These are phyloP conservation scores for Netelia virgata DNA, from an alignment of 2,888 invertebrate species.

Conservation along the genomic window DNA sequence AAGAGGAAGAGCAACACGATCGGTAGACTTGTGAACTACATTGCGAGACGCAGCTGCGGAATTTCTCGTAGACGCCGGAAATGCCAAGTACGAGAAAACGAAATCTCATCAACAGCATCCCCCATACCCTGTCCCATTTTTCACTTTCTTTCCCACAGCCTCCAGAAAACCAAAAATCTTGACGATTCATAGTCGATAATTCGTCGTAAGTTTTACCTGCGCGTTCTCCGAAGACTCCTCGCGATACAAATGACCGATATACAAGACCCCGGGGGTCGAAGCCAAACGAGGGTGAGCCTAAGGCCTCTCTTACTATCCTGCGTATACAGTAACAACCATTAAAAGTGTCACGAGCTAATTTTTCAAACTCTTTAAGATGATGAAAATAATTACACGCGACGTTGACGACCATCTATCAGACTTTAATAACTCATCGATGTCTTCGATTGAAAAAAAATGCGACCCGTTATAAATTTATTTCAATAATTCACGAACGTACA, in stretches of 20 bases:
- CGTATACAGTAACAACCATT: neutral
- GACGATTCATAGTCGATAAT: slow-evolving; percentile 37
- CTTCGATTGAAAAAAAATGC: no score
- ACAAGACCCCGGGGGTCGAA: slow-evolving; percentile 44
- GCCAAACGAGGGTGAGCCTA: slow-evolving; percentile 72
- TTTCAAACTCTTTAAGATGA: no score
- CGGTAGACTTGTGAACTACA: slow-evolving; percentile 8
- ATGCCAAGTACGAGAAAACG: slow-evolving; percentile 25
- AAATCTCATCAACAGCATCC: slow-evolving; percentile 12
- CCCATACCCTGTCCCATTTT: slow-evolving; percentile 31
- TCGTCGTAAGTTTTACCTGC: slow-evolving; percentile 3
- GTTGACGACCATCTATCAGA: no score
- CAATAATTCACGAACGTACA: no score
- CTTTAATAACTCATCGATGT: slow-evolving; percentile 6
- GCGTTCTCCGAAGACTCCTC: neutral
- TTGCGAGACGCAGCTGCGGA: slow-evolving; percentile 22
- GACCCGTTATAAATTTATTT: no score
- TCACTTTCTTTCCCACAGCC: slow-evolving; percentile 21
- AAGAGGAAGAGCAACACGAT: slow-evolving; percentile 10
- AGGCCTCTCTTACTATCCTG: neutral
- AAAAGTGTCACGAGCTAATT: no score
- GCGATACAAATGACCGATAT: no score
- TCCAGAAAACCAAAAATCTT: neutral
- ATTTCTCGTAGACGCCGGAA: slow-evolving; percentile 36
- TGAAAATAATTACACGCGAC: no score